phyloP scores from a whole-genome alignment of 2,113 vertebrate species.

The Hyperoodon ampullatus region DNA sequence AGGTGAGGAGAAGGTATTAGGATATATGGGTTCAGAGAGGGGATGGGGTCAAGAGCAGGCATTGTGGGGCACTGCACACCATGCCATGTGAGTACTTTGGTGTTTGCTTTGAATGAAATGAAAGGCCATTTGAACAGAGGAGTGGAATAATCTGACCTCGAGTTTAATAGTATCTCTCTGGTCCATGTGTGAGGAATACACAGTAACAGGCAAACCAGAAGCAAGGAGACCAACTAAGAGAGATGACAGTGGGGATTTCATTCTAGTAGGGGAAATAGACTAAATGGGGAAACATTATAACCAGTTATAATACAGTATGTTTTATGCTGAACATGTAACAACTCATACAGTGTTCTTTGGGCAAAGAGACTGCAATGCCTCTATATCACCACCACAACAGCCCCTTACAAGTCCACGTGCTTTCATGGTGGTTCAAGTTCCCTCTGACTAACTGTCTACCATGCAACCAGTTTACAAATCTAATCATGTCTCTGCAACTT shows the following conservation, averaged over 20 bases:
- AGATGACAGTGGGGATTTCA: neutral
- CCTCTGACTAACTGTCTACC: neutral
- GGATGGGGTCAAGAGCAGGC: neutral
- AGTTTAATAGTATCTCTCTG: neutral
- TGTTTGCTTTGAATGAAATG: neutral
- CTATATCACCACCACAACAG: neutral
- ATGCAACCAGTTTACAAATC: neutral
- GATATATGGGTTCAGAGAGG: neutral
- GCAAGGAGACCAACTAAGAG: neutral
- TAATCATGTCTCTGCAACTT: neutral
- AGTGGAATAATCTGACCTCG: neutral
- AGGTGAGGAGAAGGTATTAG: neutral
- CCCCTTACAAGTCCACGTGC: neutral
- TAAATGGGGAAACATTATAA: no score
- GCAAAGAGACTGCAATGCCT: neutral
- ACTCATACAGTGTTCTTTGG: no score
- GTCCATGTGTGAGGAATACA: neutral
- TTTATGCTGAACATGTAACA: no score
- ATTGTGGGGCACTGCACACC: accelerated
- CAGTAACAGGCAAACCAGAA: neutral
- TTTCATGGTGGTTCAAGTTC: neutral
- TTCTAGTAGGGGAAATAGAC: no score
- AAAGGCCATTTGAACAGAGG: neutral
- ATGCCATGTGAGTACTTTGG: accelerated
- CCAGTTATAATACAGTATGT: no score